Base-by-base conservation (phyloP, 2,113 vertebrate species). In the Hystrix cristata region DNA sequence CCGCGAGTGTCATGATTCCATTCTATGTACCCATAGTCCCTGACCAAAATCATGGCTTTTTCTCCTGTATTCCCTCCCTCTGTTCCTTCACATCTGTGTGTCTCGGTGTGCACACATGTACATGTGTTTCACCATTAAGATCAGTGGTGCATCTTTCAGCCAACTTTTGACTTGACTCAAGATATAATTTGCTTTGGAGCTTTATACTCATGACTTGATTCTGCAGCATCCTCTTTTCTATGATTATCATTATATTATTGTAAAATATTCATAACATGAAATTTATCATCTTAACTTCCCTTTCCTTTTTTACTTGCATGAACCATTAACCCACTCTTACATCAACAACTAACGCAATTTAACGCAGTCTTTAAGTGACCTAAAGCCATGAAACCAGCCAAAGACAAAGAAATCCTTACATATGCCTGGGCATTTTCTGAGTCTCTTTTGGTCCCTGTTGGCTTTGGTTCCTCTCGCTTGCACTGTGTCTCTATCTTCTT, bases 1-100 rank as follows among this genome's bases (percentile, higher is more conserved):
- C 0, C 3, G 2, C 46, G 2, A 18, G 5, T 4, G 23, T 16
- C 16, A 0, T 0, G 0, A 38, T 15, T 9, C 12, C 6, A 29
- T 34, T 46, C 13, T 11, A n/a, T 34, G 25, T 0, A 53, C 23
- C 65, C n/a, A 10, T 0, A 10, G 14, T 9, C 29, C 34, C n/a
- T 27, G 18, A 81, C 14, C 67, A 48, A 29, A 62, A 60, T 0
- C 4, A 16, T 0, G 19, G 9, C 3, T 34, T 29, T 43, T 4
- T 38, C 38, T 29, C 8, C 21, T 38, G 5, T 2, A 27, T 21
- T 15, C 11, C 43, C 59, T 23, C 2, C 7, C 15, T 64, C 25
- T 13, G 3, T n/a, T 1, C 8, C 27, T 57, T 11, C 16, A 18
- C 2, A 5, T 29, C 21, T 57, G 34, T 31, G 1, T 69, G 19